Percentiles rank a stretch among this genome's conserved stretches.
These are phyloP conservation scores for Lethocerus indicus DNA, from an alignment of 1,140 invertebrate species.

Conservation along the genomic window DNA sequence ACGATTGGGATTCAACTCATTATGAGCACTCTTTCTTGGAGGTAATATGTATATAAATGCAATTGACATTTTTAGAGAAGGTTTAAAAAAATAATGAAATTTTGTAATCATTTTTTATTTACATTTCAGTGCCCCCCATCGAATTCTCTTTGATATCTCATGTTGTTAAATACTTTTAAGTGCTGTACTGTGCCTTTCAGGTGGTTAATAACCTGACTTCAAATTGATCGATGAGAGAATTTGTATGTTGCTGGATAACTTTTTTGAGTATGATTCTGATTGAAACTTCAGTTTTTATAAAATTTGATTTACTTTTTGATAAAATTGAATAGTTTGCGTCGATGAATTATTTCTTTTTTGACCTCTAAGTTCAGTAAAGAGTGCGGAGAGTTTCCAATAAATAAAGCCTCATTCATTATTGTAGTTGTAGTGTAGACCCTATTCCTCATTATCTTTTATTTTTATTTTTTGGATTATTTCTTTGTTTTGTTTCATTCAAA, in stretches of 20 bases:
- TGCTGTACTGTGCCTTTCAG: conserved; percentile 3
- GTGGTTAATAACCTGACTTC: background rate
- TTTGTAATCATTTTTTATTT: background rate
- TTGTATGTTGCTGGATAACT: background rate
- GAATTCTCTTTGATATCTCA: background rate
- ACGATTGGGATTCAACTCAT: background rate
- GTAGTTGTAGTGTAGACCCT: too few species aligned
- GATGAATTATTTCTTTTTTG: background rate
- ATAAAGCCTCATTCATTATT: conserved; percentile 9
- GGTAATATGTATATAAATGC: conserved; percentile 19
- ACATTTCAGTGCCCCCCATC: background rate
- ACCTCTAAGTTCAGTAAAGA: conserved; percentile 6
- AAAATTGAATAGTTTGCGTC: background rate
- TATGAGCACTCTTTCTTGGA: conserved; percentile 16
- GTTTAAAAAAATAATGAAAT: background rate
- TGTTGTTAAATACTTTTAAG: conserved; percentile 1
- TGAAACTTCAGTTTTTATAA: background rate
- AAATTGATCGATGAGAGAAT: background rate
- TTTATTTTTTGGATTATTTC: too few species aligned
- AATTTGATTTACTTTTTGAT: background rate
- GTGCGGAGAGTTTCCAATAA: conserved; percentile 14
- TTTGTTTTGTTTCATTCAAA: too few species aligned
- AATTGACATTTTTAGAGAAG: conserved; percentile 19
- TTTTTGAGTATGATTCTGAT: background rate
- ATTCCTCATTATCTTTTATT: too few species aligned